phyloP scores from a whole-genome alignment of 92 coral and sea anemone genomes.

The Epizoanthus rinbou region DNA sequence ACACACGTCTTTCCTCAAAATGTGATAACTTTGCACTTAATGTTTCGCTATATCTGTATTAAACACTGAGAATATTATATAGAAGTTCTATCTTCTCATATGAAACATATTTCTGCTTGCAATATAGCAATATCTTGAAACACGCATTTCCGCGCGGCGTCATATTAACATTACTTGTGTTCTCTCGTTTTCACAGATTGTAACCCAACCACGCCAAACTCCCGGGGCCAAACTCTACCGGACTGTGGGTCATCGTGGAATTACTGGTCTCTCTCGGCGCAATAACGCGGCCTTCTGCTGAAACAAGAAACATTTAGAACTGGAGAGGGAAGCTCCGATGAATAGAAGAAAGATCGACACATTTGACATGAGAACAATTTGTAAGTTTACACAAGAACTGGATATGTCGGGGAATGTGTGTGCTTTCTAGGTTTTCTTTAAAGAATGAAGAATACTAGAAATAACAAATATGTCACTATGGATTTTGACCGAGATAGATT shows the following conservation, averaged over 20 bases:
- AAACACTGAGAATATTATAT: constrained; percentile 7
- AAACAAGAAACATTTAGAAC: constrained; percentile 6
- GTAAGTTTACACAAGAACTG: no score
- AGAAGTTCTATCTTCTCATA: neutral
- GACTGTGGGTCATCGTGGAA: neutral
- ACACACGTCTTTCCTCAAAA: neutral
- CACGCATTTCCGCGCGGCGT: neutral
- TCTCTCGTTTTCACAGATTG: constrained; percentile 5
- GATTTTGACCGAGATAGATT: neutral
- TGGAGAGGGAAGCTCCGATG: neutral
- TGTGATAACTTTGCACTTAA: neutral
- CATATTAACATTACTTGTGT: neutral
- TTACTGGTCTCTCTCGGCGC: no score
- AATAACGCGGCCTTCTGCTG: constrained; percentile 10
- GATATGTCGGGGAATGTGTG: no score
- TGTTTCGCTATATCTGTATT: constrained; percentile 9
- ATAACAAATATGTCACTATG: neutral
- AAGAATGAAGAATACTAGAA: no score
- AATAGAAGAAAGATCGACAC: neutral
- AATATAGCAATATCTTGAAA: neutral
- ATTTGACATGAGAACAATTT: no score
- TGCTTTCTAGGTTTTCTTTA: no score
- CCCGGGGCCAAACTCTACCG: constrained; percentile 4
- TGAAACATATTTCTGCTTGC: neutral
- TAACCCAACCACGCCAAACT: neutral